Evolutionary conservation across 2,797 vertebrate genomes (phyloP).

Genomic region (Melanotaenia pygmaea): DNA sequence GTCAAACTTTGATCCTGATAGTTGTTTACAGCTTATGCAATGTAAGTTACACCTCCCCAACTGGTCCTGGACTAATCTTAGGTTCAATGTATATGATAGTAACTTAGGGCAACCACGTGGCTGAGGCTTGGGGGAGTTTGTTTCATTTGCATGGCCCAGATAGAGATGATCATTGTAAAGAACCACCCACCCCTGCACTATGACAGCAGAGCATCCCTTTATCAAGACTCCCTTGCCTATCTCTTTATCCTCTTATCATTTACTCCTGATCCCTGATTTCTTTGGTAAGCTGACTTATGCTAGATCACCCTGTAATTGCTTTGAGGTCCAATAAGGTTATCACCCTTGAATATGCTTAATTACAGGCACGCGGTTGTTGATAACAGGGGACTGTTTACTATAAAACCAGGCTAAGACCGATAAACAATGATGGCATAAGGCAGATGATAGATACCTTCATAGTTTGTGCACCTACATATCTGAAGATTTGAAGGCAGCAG

Average conservation of each 20-base stretch:
- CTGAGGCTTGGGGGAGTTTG: slow-evolving; percentile 9
- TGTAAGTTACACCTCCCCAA: not conserved
- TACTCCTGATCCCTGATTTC: slow-evolving; percentile 72
- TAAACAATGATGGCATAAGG: slow-evolving; percentile 51
- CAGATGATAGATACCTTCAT: slow-evolving; percentile 24
- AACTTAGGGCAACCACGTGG: not conserved
- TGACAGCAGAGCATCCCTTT: slow-evolving; percentile 32
- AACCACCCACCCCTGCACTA: slow-evolving; percentile 9
- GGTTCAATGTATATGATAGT: slow-evolving; percentile 2
- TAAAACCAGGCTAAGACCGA: slow-evolving; percentile 32
- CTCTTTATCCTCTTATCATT: slow-evolving; percentile 76
- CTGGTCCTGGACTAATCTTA: not conserved
- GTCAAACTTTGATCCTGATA: slow-evolving; percentile 21
- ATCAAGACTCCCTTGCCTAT: slow-evolving; percentile 30
- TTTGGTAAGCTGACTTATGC: slow-evolving; percentile 68
- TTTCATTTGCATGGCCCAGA: slow-evolving; percentile 8
- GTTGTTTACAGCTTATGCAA: not conserved
- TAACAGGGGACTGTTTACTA: slow-evolving; percentile 54
- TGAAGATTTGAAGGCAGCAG: slow-evolving; percentile 13
- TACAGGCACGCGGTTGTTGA: slow-evolving; percentile 45
- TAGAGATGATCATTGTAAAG: slow-evolving; percentile 11
- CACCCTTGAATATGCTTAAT: slow-evolving; percentile 69
- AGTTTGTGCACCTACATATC: slow-evolving; percentile 1
- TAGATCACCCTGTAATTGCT: slow-evolving; percentile 70
- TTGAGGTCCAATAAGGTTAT: slow-evolving; percentile 61